Evolutionary conservation across 1,140 invertebrate genomes (phyloP).

Genomic region (Scaptomyza pallida): DNA sequence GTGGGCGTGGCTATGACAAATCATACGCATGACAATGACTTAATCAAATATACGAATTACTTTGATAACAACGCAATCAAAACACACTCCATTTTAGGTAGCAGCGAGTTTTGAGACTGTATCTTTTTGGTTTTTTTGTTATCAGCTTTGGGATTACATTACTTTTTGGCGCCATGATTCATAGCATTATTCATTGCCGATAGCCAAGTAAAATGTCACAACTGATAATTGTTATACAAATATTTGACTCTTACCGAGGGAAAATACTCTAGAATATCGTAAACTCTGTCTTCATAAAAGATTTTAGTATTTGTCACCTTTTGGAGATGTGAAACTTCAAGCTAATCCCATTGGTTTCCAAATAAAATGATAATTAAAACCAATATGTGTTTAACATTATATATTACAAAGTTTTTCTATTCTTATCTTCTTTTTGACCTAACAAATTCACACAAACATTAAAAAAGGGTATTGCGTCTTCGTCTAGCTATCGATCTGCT

Average conservation of each 20-base stretch:
- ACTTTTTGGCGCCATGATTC: conserved; percentile 24
- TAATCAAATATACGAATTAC: conserved; percentile 42
- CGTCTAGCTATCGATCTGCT: background rate
- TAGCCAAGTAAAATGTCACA: background rate
- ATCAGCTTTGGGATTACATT: conserved; percentile 31
- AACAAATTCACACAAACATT: too few species aligned
- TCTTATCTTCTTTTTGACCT: too few species aligned
- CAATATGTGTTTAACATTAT: too few species aligned
- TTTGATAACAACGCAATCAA: conserved; percentile 25
- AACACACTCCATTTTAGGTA: conserved; percentile 4
- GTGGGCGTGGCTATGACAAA: conserved; percentile 32
- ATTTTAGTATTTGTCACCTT: too few species aligned
- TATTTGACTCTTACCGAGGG: too few species aligned
- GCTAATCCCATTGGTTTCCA: too few species aligned
- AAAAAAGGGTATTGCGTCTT: background rate
- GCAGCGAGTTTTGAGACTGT: background rate
- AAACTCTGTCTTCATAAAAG: background rate
- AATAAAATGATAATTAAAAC: too few species aligned
- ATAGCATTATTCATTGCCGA: conserved; percentile 12
- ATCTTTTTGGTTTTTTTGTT: conserved; percentile 3
- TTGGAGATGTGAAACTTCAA: too few species aligned
- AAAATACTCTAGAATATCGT: background rate
- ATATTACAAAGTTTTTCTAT: background rate
- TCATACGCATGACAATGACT: conserved; percentile 46
- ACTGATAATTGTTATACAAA: conserved; percentile 18